Percentiles rank a stretch among this genome's conserved stretches.
phyloP scores from a whole-genome alignment of 2,113 vertebrate species.

The Pomatorhinus ruficollis region DNA sequence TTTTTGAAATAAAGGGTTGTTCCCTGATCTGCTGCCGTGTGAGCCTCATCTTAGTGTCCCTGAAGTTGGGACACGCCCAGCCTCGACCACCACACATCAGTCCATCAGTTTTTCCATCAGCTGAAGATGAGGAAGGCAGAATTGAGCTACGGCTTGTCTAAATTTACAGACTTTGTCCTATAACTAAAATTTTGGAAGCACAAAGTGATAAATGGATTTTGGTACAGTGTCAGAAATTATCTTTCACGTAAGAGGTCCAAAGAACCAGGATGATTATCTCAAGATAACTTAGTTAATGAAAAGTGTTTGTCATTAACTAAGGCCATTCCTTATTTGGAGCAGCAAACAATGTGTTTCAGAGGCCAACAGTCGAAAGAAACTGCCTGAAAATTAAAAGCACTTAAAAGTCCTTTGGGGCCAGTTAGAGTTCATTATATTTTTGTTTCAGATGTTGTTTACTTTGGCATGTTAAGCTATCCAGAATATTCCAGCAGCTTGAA shows the following conservation, averaged over 20 bases:
- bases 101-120: neutral
- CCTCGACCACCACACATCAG: too few species aligned
- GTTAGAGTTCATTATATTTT: slow-evolving; percentile 36
- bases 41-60: too few species aligned
- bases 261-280: neutral
- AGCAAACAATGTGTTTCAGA: slow-evolving; percentile 12
- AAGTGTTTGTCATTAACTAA: slow-evolving; percentile 21
- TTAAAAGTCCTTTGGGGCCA: neutral
- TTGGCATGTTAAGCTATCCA: neutral
- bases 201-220: neutral
- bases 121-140: neutral
- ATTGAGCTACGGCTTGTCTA: neutral
- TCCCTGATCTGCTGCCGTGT: too few species aligned
- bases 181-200: neutral
- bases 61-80: too few species aligned
- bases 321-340: slow-evolving; percentile 35
- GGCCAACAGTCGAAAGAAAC: slow-evolving; percentile 26
- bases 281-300: slow-evolving; percentile 22
- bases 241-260: slow-evolving; percentile 12
- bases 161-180: neutral
- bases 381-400: slow-evolving; percentile 28
- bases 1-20: too few species aligned
- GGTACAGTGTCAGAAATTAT: neutral
- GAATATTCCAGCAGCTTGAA: neutral
- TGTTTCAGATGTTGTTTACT: slow-evolving; percentile 9